These are phyloP conservation scores for Hyposoter didymator DNA, from an alignment of 2,888 invertebrate genomes.

Conservation along the genomic window DNA sequence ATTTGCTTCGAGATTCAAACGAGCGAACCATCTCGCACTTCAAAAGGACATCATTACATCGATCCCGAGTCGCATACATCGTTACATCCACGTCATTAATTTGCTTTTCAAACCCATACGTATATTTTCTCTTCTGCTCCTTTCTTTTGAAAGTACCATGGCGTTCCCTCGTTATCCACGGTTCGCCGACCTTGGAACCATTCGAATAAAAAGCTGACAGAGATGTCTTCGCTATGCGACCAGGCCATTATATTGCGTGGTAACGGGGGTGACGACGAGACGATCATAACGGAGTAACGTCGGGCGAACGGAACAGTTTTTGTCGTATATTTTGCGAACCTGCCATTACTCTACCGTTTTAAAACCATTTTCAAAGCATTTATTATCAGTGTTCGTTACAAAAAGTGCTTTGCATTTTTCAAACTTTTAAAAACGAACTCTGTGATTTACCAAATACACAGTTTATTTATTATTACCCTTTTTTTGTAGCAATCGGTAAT, in stretches of 20 bases:
- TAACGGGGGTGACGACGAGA: slow-evolving; percentile 52
- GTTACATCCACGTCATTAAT: slow-evolving; percentile 62
- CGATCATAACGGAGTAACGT: slow-evolving; percentile 45
- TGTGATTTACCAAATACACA: neutral
- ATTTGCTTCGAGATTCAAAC: neutral
- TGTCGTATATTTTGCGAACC: slow-evolving; percentile 60
- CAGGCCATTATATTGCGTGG: slow-evolving; percentile 42
- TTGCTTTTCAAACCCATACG: slow-evolving; percentile 5
- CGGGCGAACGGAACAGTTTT: slow-evolving; percentile 57
- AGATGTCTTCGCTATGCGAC: slow-evolving; percentile 40
- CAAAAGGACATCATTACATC: slow-evolving; percentile 47
- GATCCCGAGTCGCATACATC: slow-evolving; percentile 22
- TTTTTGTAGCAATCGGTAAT: neutral
- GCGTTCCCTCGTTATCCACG: slow-evolving; percentile 62
- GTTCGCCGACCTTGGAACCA: slow-evolving; percentile 67
- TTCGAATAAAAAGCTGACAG: slow-evolving; percentile 60
- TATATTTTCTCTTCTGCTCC: slow-evolving; percentile 15
- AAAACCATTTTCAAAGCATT: slow-evolving; percentile 60
- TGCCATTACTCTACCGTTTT: slow-evolving; percentile 49
- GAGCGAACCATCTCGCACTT: slow-evolving; percentile 20
- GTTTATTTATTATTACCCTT: neutral
- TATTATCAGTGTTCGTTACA: slow-evolving; percentile 21
- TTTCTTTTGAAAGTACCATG: slow-evolving; percentile 41
- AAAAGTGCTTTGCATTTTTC: slow-evolving; percentile 6
- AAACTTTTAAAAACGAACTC: slow-evolving; percentile 29